Evolutionary conservation across 2,113 vertebrate genomes (phyloP).

Genomic region (Hemiscyllium ocellatum): DNA sequence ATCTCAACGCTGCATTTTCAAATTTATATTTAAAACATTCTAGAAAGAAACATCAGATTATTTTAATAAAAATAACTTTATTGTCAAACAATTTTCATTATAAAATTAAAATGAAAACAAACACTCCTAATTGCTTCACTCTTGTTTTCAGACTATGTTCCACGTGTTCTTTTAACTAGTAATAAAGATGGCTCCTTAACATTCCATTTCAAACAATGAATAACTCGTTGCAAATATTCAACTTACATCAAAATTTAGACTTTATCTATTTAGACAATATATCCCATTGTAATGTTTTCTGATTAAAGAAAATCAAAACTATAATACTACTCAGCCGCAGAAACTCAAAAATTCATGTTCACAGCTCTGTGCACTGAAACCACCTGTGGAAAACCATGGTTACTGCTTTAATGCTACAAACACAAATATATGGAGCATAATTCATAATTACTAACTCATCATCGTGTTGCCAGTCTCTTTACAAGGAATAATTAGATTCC

Average conservation of each 20-base stretch:
- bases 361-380: neutral
- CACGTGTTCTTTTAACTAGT: neutral
- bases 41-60: neutral
- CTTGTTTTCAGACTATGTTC: neutral
- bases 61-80: neutral
- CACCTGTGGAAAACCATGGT: conserved; percentile 12
- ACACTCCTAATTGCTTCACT: neutral
- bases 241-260: neutral
- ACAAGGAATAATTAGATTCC: neutral
- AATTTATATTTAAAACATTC: neutral
- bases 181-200: neutral
- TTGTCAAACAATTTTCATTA: neutral
- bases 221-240: neutral
- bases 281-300: neutral
- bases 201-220: neutral
- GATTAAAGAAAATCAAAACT: neutral
- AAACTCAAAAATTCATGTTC: neutral
- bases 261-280: neutral
- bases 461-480: neutral
- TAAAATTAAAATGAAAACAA: conserved; percentile 8
- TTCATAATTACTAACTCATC: neutral
- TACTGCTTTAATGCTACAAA: conserved; percentile 7
- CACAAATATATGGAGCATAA: neutral
- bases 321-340: neutral
- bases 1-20: neutral